Conservation (phyloP, 2,113 vertebrate species). For the Orthonyx spaldingii region DNA sequence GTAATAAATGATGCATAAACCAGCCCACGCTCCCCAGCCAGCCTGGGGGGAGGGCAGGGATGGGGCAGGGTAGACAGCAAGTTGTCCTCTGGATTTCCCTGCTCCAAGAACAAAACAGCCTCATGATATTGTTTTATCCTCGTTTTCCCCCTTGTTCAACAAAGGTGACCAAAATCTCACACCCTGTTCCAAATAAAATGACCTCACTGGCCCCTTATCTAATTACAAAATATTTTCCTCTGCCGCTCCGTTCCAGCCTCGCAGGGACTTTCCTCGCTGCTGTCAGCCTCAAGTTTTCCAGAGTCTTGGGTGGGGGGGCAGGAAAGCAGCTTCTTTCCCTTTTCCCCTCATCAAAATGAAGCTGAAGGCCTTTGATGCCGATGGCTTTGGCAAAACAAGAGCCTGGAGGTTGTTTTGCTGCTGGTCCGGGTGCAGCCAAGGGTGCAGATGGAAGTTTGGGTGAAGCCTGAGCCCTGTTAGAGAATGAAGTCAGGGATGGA, state of each 20-base stretch:
- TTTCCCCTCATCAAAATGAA: not conserved
- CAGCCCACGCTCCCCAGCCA: not conserved
- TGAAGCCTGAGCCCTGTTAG: not conserved
- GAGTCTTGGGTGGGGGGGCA: not conserved
- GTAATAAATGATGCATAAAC: not conserved
- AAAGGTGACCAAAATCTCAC: not conserved
- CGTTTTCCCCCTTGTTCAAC: not conserved
- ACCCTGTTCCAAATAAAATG: not conserved
- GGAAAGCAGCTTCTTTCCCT: not conserved
- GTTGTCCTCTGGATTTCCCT: not conserved
- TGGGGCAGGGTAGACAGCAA: not conserved
- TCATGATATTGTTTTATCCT: not conserved
- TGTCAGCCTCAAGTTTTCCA: not conserved
- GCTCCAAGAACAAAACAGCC: not conserved
- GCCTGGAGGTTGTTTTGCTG: not conserved
- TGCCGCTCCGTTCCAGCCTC: not conserved
- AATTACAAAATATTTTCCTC: conserved; percentile 10
- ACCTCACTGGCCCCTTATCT: conserved; percentile 14
- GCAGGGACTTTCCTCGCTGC: not conserved
- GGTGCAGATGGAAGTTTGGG: not conserved
- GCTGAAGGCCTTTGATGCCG: not conserved
- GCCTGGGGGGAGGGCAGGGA: not conserved
- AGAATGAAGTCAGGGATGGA: not conserved
- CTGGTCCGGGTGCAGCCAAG: rapidly evolving
- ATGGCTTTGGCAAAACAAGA: not conserved